Percentiles rank a stretch among this genome's conserved stretches.
Evolutionary conservation across 2,888 invertebrate species (phyloP).

Genomic region (Sphaerolaimus hirsutus): DNA sequence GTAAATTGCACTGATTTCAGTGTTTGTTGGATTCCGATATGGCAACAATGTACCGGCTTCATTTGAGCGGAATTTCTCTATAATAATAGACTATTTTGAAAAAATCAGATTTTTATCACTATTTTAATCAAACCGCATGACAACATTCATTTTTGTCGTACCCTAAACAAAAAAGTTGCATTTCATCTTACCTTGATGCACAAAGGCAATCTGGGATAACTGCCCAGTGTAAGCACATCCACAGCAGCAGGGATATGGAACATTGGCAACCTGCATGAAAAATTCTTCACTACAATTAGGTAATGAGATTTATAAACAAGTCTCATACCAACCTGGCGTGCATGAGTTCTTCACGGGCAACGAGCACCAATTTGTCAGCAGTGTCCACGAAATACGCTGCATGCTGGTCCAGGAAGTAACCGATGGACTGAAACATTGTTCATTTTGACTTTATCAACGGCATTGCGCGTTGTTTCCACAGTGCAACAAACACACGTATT

Average conservation of each 20-base stretch:
- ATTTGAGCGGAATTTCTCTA: too few relatives aligned
- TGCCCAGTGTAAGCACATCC: slow-evolving; percentile 83
- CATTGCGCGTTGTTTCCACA: neutral
- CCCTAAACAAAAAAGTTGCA: neutral
- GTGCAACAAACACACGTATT: too few relatives aligned
- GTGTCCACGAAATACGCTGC: slow-evolving; percentile 83
- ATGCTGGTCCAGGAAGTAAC: slow-evolving; percentile 68
- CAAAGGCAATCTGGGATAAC: slow-evolving; percentile 72
- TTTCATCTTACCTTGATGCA: slow-evolving; percentile 45
- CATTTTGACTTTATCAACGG: neutral
- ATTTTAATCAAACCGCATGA: too few relatives aligned
- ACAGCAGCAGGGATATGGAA: slow-evolving; percentile 95
- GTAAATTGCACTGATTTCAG: too few relatives aligned
- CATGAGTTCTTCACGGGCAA: slow-evolving; percentile 80
- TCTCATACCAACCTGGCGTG: slow-evolving; percentile 49
- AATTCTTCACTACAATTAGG: neutral
- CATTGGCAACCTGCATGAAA: slow-evolving; percentile 45
- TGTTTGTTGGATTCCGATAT: too few relatives aligned
- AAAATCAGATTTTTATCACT: too few relatives aligned
- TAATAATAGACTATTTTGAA: too few relatives aligned
- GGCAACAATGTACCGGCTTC: too few relatives aligned
- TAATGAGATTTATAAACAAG: neutral
- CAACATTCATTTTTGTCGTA: too few relatives aligned
- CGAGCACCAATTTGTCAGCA: slow-evolving; percentile 76
- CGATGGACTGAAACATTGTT: slow-evolving; percentile 30